phyloP scores from a whole-genome alignment of 1,140 invertebrate genomes.

The Mamestra configurata region DNA sequence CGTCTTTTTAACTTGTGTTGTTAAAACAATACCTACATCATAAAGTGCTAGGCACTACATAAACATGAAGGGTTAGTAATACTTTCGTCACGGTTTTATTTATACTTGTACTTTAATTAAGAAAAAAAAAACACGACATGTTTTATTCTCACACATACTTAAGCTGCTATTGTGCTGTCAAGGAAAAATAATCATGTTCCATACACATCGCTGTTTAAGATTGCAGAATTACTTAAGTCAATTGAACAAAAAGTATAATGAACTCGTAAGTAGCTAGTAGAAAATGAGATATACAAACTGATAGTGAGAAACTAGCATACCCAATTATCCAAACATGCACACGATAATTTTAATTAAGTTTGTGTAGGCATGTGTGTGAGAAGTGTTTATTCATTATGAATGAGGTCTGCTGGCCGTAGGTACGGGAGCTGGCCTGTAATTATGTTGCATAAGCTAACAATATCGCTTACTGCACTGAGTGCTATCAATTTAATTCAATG shows the following conservation, averaged over 20 bases:
- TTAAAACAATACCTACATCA: no score
- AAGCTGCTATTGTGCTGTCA: not conserved
- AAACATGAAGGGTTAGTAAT: not conserved
- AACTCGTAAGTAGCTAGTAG: not conserved
- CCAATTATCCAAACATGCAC: not conserved
- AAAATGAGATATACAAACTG: not conserved
- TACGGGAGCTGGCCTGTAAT: constrained; percentile 64
- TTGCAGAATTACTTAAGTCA: not conserved
- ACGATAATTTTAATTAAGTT: constrained; percentile 63
- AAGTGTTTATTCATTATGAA: constrained; percentile 76
- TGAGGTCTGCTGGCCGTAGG: constrained; percentile 59
- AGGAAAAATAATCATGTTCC: not conserved
- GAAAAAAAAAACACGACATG: not conserved
- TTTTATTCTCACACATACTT: not conserved
- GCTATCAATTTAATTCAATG: constrained; percentile 80
- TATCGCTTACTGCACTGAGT: constrained; percentile 68
- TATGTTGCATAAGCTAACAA: constrained; percentile 70
- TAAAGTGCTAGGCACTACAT: no score
- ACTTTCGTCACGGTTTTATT: not conserved
- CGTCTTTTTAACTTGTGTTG: no score
- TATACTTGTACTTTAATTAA: constrained; percentile 11
- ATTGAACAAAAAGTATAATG: not conserved
- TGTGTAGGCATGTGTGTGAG: constrained; percentile 58
- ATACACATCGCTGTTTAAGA: not conserved
- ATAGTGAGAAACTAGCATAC: not conserved